These are phyloP conservation scores for Tokudaia muenninki DNA, from an alignment of 2,797 vertebrate genomes.

Conservation along the genomic window DNA sequence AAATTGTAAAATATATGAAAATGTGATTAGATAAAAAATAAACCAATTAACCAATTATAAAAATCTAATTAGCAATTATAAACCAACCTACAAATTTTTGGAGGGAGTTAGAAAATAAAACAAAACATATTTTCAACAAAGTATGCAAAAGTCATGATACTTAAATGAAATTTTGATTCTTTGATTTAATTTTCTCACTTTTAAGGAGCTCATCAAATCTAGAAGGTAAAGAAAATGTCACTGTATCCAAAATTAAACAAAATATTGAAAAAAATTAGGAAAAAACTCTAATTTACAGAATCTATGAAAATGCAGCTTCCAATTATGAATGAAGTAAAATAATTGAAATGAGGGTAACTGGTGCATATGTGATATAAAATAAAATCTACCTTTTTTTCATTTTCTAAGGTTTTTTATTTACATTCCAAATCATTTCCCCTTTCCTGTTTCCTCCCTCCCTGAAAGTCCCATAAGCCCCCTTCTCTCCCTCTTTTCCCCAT, in stretches of 20 bases:
- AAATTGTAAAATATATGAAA: not conserved
- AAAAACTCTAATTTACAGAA: not conserved
- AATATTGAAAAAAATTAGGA: slow-evolving; percentile 69
- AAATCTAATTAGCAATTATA: not conserved
- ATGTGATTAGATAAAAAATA: not conserved
- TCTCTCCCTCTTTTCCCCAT: too few species aligned
- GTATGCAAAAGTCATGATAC: not conserved
- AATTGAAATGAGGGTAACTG: not conserved
- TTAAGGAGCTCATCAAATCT: slow-evolving; percentile 59
- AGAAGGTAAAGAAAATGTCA: slow-evolving; percentile 70
- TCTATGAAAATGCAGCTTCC: not conserved
- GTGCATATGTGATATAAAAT: not conserved
- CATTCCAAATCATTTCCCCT: too few species aligned
- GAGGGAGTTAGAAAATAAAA: not conserved
- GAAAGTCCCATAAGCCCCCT: too few species aligned
- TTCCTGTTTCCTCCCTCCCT: too few species aligned
- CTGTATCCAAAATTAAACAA: slow-evolving; percentile 80
- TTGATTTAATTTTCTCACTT: slow-evolving; percentile 60
- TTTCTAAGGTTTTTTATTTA: too few species aligned
- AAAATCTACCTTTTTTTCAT: not conserved
- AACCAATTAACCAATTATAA: not conserved
- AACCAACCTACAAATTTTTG: not conserved
- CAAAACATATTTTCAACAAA: not conserved
- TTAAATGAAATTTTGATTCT: slow-evolving; percentile 13
- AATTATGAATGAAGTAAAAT: not conserved